Base-by-base conservation (phyloP, 2,888 invertebrate genomes). In the Hemaris fuciformis region DNA sequence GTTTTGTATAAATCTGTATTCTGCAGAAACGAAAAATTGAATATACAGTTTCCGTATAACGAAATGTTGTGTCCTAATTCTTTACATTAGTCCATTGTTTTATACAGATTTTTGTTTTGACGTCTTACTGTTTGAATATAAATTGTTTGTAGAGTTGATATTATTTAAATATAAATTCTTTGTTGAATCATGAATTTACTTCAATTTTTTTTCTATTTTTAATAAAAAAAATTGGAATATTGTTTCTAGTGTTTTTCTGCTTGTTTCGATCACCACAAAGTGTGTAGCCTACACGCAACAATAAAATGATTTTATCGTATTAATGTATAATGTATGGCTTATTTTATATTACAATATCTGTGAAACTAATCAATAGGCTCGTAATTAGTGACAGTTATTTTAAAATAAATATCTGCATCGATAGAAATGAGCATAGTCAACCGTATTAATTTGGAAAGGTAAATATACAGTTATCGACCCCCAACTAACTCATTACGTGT, bases 401-500 rank as follows among this genome's bases (percentile, higher is more conserved):
- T 38, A n/a, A 38, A n/a, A 38, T n/a, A n/a, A 38, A n/a, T 38
- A 2, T n/a, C 38, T 38, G n/a, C n/a, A 38, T 38, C 4, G 4
- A 5, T 38, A 38, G 5, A n/a, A 22, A 23, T 23, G 5, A 8
- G 3, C 4, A 20, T 23, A 20, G 22, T 4, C 2, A 22, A 22
- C 25, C 8, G 1, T 13, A 15, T 23, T 0, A 18, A 8, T 13
- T 13, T 15, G 18, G 10, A 48, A 38, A 48, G 18, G 10, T n/a
- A 4, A 7, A 10, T 3, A 22, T 23, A 48, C n/a, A 59, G 22
- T 27, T 48, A 15, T 34, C 22, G 46, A 46, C 46, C 45, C n/a
- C 23, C 18, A 34, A 22, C 38, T 46, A 42, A 57, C 59, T 25
- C 43, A 27, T n/a, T 46, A 42, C 57, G 42, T 61, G 59, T 66